Evolutionary conservation across 2,797 vertebrate species (phyloP), one percentile per base, ranked within the genome.

Genomic region (Sebastes trivittatus): DNA sequence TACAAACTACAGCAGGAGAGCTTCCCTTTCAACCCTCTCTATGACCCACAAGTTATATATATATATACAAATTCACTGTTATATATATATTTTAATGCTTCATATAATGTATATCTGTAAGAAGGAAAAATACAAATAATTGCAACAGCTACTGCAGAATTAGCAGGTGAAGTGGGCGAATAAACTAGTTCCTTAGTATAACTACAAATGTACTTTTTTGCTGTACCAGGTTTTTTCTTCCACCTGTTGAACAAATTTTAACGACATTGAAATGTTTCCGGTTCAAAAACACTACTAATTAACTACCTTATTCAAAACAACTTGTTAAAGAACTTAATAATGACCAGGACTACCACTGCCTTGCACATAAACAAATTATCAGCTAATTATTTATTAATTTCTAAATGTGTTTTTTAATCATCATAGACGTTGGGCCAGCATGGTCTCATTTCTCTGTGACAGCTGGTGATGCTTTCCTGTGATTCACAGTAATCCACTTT

Each of bases 401-500:
- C 96, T 93, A 93, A 93, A 95, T 96, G 96, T 96, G 94, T 94
- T 96, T 96, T 89, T 96, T 96, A 97, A 97, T 97, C 96, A 95
- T 96, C 93, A 86, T 93, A 94, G 95, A 95, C 95, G 89, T 89
- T 89, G 23, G 23, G 96, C 92, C 94, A 95, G 96, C 96, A 95
- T 96, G 96, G 96, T 96, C 96, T 96, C 94, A 96, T 97, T 97
- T 98, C 96, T 96, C 95, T 92, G 96, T 96, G 97, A 97, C 98
- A 99, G 98, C 98, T 99, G 98, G 97, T 90, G 96, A 97, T 93
- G 95, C 95, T 96, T 97, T 95, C 97, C 94, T 95, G 94, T 96
- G 97, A 98, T 97, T 98, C 97, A 95, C 95, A 92, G 95, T 99
- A 99, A 99, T 99, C 98, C 98, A 98, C 95, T 98, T 99, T 99